Conservation (phyloP, 1,140 invertebrate species). For the Manduca sexta region DNA sequence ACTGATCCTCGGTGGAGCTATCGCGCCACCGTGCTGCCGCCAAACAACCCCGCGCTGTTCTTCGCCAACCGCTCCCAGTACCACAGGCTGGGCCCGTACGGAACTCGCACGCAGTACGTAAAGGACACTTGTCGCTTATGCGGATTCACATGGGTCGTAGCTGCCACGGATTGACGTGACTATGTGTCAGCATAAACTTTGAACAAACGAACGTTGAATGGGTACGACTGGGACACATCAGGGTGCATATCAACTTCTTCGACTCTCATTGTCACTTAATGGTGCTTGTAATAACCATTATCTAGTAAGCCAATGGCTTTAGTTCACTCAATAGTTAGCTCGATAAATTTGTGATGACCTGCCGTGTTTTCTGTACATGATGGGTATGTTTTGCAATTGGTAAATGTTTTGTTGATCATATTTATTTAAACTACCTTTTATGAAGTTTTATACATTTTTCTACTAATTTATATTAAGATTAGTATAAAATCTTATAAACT, state of each 20-base stretch:
- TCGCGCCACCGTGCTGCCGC: conserved; percentile 58
- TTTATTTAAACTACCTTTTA: conserved; percentile 19
- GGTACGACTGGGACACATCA: conserved; percentile 62
- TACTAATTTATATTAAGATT: conserved; percentile 14
- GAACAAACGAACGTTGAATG: conserved; percentile 50
- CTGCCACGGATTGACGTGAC: conserved; percentile 57
- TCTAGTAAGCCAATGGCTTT: conserved; percentile 16
- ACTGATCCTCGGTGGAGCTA: conserved; percentile 61
- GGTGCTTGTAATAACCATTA: conserved; percentile 13
- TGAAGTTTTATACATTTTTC: conserved; percentile 14
- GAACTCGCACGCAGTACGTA: conserved; percentile 66
- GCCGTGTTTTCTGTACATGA: conserved; percentile 25
- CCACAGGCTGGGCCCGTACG: conserved; percentile 63
- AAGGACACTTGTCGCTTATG: conserved; percentile 61
- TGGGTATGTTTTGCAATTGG: conserved; percentile 19
- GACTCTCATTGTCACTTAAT: conserved; percentile 31
- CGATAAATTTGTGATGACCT: conserved; percentile 32
- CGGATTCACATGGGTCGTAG: conserved; percentile 62
- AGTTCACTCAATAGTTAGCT: conserved; percentile 24
- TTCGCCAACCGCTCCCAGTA: conserved; percentile 71
- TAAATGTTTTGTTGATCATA: conserved; percentile 20
- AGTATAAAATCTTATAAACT: conserved; percentile 10
- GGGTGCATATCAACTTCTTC: conserved; percentile 49
- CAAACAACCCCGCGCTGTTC: conserved; percentile 67
- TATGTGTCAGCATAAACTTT: conserved; percentile 39